Conservation (phyloP, 1,140 invertebrate genomes). For the Medauroidea extradentata region DNA sequence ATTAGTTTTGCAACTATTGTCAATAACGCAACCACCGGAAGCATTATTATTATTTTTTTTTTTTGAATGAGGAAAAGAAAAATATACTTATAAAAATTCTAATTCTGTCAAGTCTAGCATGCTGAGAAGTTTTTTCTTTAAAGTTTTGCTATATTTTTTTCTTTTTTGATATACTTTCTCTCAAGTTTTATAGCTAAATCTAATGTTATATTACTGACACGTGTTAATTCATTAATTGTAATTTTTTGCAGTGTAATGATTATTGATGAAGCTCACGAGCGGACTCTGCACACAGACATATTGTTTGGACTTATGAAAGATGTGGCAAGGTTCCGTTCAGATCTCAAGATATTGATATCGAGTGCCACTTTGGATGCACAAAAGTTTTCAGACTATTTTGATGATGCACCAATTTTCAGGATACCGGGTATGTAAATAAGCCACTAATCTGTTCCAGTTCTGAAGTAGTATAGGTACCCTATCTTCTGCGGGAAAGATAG, state of each 20-base stretch:
- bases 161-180: not conserved
- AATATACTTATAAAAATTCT: no score
- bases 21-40: no score
- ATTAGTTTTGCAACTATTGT: no score
- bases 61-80: no score
- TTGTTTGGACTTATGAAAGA: conserved; percentile 98
- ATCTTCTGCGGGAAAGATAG: no score
- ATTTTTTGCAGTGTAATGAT: conserved; percentile 87
- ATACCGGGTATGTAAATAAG: conserved; percentile 83
- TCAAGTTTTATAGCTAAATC: no score
- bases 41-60: no score
- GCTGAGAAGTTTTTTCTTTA: not conserved
- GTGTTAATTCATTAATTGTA: no score
- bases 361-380: conserved; percentile 97
- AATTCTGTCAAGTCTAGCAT: no score
- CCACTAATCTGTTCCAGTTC: not conserved
- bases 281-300: conserved; percentile 97
- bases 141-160: not conserved
- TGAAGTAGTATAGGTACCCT: not conserved
- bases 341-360: conserved; percentile 95
- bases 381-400: conserved; percentile 98
- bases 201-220: no score
- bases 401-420: conserved; percentile 95
- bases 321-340: conserved; percentile 89
- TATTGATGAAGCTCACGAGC: conserved; percentile 98